These are phyloP conservation scores for Acromyrmex charruanus DNA, from an alignment of 1,140 invertebrate genomes.

Conservation along the genomic window DNA sequence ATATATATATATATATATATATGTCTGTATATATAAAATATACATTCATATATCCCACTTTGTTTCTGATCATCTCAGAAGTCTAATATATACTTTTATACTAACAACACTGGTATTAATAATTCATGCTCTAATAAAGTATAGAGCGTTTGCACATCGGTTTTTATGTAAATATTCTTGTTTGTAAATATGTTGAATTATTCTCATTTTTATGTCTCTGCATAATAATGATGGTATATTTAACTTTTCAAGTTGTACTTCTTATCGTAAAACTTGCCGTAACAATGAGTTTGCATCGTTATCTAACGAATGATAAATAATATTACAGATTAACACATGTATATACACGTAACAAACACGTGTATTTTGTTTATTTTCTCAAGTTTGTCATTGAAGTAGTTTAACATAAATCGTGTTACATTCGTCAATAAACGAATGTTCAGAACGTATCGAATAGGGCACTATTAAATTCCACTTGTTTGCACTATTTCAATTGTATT, in stretches of 20 bases:
- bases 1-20: background rate
- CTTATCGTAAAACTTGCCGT: background rate
- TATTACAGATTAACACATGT: background rate
- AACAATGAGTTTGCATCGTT: background rate
- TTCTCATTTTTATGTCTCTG: background rate
- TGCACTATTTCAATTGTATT: conserved; percentile 27
- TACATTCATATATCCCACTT: background rate
- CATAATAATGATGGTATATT: background rate
- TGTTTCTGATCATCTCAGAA: background rate
- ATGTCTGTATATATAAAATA: background rate
- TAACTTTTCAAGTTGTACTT: background rate
- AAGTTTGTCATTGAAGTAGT: too few species aligned
- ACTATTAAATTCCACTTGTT: background rate
- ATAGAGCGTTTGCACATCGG: background rate
- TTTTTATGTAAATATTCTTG: background rate
- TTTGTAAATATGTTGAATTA: background rate
- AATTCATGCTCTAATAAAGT: background rate
- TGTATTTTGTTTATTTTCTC: background rate
- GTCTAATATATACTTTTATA: background rate
- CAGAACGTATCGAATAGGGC: background rate
- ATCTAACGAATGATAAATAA: background rate
- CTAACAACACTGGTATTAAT: background rate
- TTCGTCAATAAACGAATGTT: background rate
- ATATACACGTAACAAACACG: background rate
- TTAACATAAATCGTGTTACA: background rate